A percentile compares a stretch with the other conserved stretches of the same genome.
These are phyloP conservation scores for Corvus hawaiiensis DNA, from an alignment of 2,113 vertebrate species.

Conservation along the genomic window DNA sequence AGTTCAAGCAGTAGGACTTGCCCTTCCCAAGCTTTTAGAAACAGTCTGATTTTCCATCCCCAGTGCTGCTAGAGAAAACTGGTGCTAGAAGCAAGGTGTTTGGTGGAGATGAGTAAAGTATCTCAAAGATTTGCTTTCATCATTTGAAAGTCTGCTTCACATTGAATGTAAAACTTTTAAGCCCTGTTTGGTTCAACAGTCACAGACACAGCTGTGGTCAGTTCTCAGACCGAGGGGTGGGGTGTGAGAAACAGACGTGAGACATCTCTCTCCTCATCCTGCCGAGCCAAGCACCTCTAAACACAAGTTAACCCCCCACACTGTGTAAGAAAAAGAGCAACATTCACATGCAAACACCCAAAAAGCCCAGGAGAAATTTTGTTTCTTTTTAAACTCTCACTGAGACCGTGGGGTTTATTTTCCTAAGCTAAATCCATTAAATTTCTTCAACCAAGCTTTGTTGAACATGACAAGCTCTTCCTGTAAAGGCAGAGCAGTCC, in stretches of 20 bases:
- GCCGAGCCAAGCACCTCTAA: neutral
- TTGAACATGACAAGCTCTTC: neutral
- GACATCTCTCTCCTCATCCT: neutral
- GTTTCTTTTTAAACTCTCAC: neutral
- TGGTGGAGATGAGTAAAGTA: neutral
- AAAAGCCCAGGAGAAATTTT: neutral
- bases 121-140: neutral
- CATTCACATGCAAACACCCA: accelerated
- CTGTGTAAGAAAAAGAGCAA: neutral
- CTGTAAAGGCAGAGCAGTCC: neutral
- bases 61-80: neutral
- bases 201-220: accelerated
- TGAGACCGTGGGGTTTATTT: neutral
- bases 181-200: neutral
- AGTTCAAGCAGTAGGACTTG: neutral
- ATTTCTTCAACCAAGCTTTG: neutral
- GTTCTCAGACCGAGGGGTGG: accelerated
- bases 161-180: neutral
- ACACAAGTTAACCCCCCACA: neutral
- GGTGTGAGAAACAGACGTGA: neutral
- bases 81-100: neutral
- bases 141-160: neutral
- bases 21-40: neutral
- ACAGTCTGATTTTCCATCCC: neutral
- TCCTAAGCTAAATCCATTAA: neutral